Evolutionary conservation across 2,888 invertebrate species (phyloP).

Genomic region (Acleris cristana): DNA sequence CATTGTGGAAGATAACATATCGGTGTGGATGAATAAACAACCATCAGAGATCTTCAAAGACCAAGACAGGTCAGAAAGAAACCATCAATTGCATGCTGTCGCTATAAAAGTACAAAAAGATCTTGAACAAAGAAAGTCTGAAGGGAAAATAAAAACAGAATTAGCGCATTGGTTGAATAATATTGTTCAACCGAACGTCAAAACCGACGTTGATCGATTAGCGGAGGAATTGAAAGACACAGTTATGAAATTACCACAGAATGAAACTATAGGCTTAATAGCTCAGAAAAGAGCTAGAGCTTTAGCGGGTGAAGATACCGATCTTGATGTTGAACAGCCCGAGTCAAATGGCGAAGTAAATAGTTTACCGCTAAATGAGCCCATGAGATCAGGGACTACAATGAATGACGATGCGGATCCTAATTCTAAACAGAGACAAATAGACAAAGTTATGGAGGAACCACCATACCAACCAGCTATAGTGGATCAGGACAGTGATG

Average conservation of each 20-base stretch:
- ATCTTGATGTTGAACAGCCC: background rate
- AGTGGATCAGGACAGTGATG: background rate
- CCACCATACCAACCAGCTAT: too few species aligned
- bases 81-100: slow-evolving; percentile 51
- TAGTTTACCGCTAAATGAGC: too few species aligned
- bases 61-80: slow-evolving; percentile 43
- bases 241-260: slow-evolving; percentile 51
- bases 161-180: slow-evolving; percentile 52
- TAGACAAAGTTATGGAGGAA: too few species aligned
- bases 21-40: slow-evolving; percentile 62
- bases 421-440: too few species aligned
- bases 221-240: slow-evolving; percentile 49
- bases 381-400: too few species aligned
- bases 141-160: slow-evolving; percentile 48
- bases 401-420: too few species aligned
- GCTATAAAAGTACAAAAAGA: slow-evolving; percentile 49
- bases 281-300: slow-evolving; percentile 38
- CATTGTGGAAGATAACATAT: slow-evolving; percentile 60
- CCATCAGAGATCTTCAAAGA: slow-evolving; percentile 49
- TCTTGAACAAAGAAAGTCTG: slow-evolving; percentile 45
- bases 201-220: slow-evolving; percentile 46
- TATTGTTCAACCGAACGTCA: slow-evolving; percentile 48
- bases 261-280: slow-evolving; percentile 46
- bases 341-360: too few species aligned
- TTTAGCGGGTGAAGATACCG: background rate